Percentiles rank a stretch among this genome's conserved stretches.
Evolutionary conservation across 2,797 vertebrate species (phyloP).

Genomic region (Melanotaenia nigrans): DNA sequence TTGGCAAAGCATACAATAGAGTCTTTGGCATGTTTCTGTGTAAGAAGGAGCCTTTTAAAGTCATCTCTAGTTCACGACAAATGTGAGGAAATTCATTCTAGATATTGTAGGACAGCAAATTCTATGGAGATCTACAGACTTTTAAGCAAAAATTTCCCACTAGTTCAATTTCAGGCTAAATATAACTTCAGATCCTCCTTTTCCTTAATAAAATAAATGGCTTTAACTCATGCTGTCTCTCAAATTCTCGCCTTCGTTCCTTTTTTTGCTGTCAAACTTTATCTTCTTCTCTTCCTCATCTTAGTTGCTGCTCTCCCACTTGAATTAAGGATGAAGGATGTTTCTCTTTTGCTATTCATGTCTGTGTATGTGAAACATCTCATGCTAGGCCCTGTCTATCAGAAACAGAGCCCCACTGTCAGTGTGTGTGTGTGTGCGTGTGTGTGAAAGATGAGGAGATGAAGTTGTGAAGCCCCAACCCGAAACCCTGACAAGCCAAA

Average conservation of each 20-base stretch:
- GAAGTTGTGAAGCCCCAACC: constrained; percentile 71
- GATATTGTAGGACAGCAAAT: constrained; percentile 35
- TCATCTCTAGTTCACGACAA: constrained; percentile 12
- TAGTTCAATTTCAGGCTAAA: constrained; percentile 68
- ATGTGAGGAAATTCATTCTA: constrained; percentile 40
- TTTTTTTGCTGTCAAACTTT: constrained; percentile 74
- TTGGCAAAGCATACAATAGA: background rate
- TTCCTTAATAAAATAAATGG: constrained; percentile 74
- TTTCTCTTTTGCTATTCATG: constrained; percentile 64
- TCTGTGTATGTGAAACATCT: constrained; percentile 67
- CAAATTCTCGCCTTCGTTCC: constrained; percentile 58
- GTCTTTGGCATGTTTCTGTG: background rate
- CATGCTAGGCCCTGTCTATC: constrained; percentile 75
- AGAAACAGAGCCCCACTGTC: constrained; percentile 75
- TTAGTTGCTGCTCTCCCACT: constrained; percentile 67
- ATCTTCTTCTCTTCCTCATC: constrained; percentile 70
- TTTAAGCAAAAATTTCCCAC: constrained; percentile 53
- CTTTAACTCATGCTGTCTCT: constrained; percentile 70
- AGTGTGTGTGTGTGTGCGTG: constrained; percentile 43
- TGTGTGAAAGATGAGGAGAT: constrained; percentile 69
- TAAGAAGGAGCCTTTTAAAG: background rate
- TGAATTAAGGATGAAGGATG: constrained; percentile 78
- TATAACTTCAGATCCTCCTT: constrained; percentile 63
- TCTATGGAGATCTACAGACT: background rate
- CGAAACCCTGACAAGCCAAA: constrained; percentile 71